Percentiles rank a stretch among this genome's conserved stretches.
These are phyloP conservation scores for Nannoperca australis DNA, from an alignment of 2,797 vertebrate genomes.

Conservation along the genomic window DNA sequence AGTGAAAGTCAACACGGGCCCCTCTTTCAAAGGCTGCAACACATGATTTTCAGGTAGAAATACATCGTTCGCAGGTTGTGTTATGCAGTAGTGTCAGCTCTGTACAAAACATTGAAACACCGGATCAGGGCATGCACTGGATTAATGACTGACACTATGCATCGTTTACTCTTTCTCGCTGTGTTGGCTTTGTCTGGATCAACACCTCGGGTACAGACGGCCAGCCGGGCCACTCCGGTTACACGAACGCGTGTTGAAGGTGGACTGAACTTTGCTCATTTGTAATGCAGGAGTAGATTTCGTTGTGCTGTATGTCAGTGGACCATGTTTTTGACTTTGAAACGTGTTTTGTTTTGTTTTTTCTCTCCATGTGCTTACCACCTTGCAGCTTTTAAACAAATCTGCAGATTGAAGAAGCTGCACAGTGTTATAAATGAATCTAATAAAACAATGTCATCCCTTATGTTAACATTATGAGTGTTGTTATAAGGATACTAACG, in stretches of 20 bases:
- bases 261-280: slow-evolving; percentile 16
- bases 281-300: slow-evolving; percentile 21
- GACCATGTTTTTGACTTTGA: slow-evolving; percentile 56
- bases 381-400: slow-evolving; percentile 21
- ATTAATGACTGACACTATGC: slow-evolving; percentile 16
- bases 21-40: background rate
- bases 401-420: slow-evolving; percentile 16
- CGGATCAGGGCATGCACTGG: slow-evolving; percentile 8
- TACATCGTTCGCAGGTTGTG: background rate
- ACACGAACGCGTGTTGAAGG: background rate
- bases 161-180: slow-evolving; percentile 18
- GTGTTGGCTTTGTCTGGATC: background rate
- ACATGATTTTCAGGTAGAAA: slow-evolving; percentile 5
- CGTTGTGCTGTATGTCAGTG: slow-evolving; percentile 40
- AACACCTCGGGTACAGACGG: rapidly evolving
- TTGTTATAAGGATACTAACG: background rate
- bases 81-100: slow-evolving; percentile 18
- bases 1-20: background rate
- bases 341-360: background rate
- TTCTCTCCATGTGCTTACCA: slow-evolving; percentile 10
- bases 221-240: background rate
- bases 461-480: background rate
- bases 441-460: slow-evolving; percentile 54
- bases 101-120: slow-evolving; percentile 18
- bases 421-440: slow-evolving; percentile 17